These are phyloP conservation scores for Corythoichthys intestinalis DNA, from an alignment of 2,113 vertebrate genomes.

Conservation along the genomic window DNA sequence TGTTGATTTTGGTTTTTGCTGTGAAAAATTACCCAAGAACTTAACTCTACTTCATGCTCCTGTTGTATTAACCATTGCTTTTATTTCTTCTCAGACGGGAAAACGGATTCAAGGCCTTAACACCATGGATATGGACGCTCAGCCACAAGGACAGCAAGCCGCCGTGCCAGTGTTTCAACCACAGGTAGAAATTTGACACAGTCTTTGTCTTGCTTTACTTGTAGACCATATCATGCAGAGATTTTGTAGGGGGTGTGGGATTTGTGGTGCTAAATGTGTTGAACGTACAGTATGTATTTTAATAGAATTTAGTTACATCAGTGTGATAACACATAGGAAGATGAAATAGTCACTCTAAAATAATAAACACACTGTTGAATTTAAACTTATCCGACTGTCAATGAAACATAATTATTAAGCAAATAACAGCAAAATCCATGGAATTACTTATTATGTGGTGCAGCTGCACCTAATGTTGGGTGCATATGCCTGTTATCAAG, in stretches of 20 bases:
- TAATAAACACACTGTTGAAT: background rate
- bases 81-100: constrained; percentile 72
- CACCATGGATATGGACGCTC: constrained; percentile 93
- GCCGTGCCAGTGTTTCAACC: constrained; percentile 82
- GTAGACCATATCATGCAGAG: background rate
- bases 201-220: background rate
- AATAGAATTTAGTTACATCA: background rate
- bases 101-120: constrained; percentile 55
- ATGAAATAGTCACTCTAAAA: background rate
- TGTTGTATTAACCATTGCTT: constrained; percentile 6
- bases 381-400: background rate
- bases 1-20: background rate
- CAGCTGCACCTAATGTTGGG: background rate
- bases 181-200: constrained; percentile 75
- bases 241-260: background rate
- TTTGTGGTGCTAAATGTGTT: background rate
- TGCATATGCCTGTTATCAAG: background rate
- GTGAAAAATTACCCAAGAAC: background rate
- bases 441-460: background rate
- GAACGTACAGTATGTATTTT: background rate
- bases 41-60: background rate
- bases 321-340: background rate
- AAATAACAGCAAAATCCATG: background rate
- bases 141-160: constrained; percentile 85
- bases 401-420: too few species aligned